Base-by-base conservation (phyloP, 1,140 invertebrate genomes). In the Paralvinella palmiformis region DNA sequence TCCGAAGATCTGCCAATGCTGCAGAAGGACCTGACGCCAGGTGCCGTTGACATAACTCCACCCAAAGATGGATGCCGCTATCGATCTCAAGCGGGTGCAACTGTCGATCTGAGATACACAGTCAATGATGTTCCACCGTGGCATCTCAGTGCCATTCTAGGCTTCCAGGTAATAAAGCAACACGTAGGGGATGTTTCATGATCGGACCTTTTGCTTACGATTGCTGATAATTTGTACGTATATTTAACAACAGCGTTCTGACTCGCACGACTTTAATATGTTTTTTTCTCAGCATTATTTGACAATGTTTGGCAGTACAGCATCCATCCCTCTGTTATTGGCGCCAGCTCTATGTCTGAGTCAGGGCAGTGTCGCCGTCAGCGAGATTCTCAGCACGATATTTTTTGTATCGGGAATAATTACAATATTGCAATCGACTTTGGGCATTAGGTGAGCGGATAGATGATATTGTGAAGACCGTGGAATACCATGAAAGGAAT, bases 381-480 rank as follows among this genome's bases (percentile, higher is more conserved):
- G 88, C 63, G 85, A 91, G 71, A 88, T 95, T 27, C 90, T 93
- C 63, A 90, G 88, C 0, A 92, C 91, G 0, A 91, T 92, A 84
- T 91, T 93, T 60, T 91, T 94, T 72, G 88, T 92, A 3, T 91
- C 90, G 29, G 91, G 91, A 17, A 75, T 94, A 0, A 85, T 90
- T 2, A 94, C 92, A 0, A 86, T 89, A 67, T 65, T 93, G 1
- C 91, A 94, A 76, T 83, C 86, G 4, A 89, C 88, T 0, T 85
- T 93, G 77, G 92, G 92, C 10, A 88, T 89, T 59, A 89, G 87
- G 87, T 88, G 45, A 50, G 27, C 45, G 15, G 20, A n/a, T n/a
- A n/a, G n/a, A n/a, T n/a, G n/a, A n/a, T n/a, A n/a, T n/a, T n/a
- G n/a, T n/a, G n/a, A n/a, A n/a, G n/a, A n/a, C n/a, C n/a, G n/a